Evolutionary conservation across 2,797 vertebrate species (phyloP).

Genomic region (Leucoraja ocellata): DNA sequence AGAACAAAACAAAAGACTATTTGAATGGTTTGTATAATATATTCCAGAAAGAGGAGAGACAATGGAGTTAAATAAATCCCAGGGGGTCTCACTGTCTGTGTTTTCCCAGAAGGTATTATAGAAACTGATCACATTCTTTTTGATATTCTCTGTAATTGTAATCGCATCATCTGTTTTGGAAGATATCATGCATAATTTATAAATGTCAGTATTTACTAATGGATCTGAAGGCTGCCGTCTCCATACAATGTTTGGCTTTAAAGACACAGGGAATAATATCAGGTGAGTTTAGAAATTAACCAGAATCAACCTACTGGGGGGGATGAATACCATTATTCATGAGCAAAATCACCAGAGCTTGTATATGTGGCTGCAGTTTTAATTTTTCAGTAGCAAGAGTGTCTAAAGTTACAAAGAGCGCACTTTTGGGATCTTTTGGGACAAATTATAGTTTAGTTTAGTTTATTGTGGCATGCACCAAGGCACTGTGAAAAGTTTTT

Average conservation of each 20-base stretch:
- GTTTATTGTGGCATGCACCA: no score
- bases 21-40: background rate
- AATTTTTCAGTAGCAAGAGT: background rate
- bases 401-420: background rate
- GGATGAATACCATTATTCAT: background rate
- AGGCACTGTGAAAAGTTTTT: no score
- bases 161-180: background rate
- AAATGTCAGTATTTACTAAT: slow-evolving; percentile 9
- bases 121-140: slow-evolving; percentile 2
- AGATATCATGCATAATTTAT: background rate
- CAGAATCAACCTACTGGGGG: background rate
- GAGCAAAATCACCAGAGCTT: background rate
- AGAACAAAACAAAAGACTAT: background rate
- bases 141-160: background rate
- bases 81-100: background rate
- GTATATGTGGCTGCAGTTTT: background rate
- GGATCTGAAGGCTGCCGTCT: background rate
- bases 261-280: background rate
- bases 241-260: background rate
- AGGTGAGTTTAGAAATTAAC: background rate
- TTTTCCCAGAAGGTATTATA: background rate
- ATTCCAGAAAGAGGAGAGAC: background rate
- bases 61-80: background rate
- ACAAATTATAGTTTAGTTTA: background rate
- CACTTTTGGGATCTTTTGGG: background rate